Evolutionary conservation across 2,113 vertebrate species (phyloP).

Genomic region (Nicator chloris): DNA sequence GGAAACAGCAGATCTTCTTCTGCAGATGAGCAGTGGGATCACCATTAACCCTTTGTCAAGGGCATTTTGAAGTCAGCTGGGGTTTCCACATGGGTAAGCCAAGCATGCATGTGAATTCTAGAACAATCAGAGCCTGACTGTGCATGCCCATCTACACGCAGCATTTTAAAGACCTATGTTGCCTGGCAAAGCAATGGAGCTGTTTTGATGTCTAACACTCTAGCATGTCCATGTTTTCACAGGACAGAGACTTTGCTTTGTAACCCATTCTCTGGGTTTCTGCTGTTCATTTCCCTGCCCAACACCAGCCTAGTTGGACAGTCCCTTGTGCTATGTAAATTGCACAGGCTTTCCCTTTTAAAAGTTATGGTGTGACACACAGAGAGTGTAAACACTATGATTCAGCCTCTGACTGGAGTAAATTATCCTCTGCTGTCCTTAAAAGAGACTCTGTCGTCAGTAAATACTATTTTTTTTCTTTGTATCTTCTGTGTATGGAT

Average conservation of each 20-base stretch:
- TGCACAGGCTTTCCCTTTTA: slow-evolving; percentile 31
- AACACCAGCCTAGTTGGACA: not conserved
- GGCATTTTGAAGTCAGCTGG: not conserved
- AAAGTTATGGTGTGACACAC: slow-evolving; percentile 22
- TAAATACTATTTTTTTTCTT: not conserved
- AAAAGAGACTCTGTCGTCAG: slow-evolving; percentile 20
- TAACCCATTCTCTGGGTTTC: not conserved
- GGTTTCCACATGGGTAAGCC: not conserved
- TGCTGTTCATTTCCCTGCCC: not conserved
- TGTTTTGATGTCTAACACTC: not conserved
- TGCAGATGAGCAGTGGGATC: not conserved
- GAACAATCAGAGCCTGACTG: not conserved
- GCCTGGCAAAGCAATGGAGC: not conserved
- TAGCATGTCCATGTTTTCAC: not conserved
- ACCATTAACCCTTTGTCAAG: not conserved
- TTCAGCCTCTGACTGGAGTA: slow-evolving; percentile 51
- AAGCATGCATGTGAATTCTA: not conserved
- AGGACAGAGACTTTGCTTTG: not conserved
- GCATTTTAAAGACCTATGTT: not conserved
- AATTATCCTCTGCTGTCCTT: slow-evolving; percentile 45
- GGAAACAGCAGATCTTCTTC: not conserved
- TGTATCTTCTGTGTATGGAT: not conserved
- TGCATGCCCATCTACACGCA: not conserved
- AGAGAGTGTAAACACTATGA: slow-evolving; percentile 41
- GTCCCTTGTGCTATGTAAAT: not conserved